Percentiles rank a stretch among this genome's conserved stretches.
Evolutionary conservation across 2,113 vertebrate species (phyloP).

Genomic region (Gopherus evgoodei): DNA sequence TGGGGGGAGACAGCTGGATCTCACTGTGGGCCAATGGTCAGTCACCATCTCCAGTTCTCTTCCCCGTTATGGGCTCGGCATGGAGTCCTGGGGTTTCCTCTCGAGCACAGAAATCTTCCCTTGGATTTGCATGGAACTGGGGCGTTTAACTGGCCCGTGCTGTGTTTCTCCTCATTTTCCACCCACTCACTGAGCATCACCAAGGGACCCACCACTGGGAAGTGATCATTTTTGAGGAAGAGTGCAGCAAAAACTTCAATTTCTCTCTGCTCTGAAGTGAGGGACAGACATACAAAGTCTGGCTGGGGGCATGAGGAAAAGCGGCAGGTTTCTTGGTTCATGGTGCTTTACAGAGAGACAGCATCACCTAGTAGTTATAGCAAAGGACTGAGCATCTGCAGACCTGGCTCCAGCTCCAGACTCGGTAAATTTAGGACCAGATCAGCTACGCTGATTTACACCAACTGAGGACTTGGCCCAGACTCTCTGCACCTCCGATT

Average conservation of each 20-base stretch:
- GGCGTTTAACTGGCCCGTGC: not conserved
- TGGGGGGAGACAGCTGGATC: not conserved
- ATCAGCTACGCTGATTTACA: not conserved
- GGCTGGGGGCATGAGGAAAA: not conserved
- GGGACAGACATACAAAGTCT: not conserved
- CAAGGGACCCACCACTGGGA: not conserved
- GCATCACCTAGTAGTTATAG: not conserved
- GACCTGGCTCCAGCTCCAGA: not conserved
- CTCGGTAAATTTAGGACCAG: not conserved
- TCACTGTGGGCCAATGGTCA: not conserved
- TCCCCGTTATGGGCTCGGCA: not conserved
- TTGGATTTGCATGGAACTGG: not conserved
- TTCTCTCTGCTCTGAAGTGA: not conserved
- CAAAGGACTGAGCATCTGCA: too few species aligned
- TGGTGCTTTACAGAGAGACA: not conserved
- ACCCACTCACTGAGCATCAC: not conserved
- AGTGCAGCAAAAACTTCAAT: not conserved
- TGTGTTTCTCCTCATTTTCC: not conserved
- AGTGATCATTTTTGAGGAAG: not conserved
- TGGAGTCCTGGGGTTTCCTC: not conserved
- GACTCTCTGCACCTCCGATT: not conserved
- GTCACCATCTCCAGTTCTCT: not conserved
- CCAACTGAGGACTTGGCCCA: not conserved
- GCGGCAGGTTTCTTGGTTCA: not conserved
- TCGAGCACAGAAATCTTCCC: not conserved